Evolutionary conservation across 2,797 vertebrate species (phyloP), one percentile per base, ranked within the genome.

Genomic region (Mormyrus proboscirostris): DNA sequence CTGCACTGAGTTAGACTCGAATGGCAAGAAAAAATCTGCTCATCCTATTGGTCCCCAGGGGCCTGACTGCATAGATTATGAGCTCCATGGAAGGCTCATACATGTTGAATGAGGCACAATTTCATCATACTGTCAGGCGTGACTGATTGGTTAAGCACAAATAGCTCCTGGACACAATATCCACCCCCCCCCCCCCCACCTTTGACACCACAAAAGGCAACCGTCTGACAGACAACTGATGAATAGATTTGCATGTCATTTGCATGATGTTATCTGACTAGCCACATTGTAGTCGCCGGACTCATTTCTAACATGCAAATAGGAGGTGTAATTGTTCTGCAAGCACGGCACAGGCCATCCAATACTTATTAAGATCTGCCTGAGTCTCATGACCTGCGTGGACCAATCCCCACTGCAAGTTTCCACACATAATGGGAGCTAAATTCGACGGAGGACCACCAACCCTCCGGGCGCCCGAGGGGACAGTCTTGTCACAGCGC

Each of bases 201-300:
- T 84, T 84, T 55, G 84, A 86, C 84, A 33, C 50, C 49, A 29
- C n/a, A 25, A 55, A 55, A 86, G 49, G 22, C 84, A 53, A 57
- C 25, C 4, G 51, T 57, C 51, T 53, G 84, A 55, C 2, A 38
- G 84, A 86, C 84, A 86, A 19, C 49, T 29, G 84, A 86, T 86
- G 84, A 86, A 86, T 86, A 55, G 51, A 86, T 55, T 83, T 83
- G 79, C 79, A 83, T 83, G 44, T 86, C 50, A 38, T 86, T 86
- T 86, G n/a, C 49, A 86, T 86, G 51, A 33, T 8, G 29, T 86
- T 86, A 53, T 86, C 25, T 12, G 29, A 55, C 25, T 53, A 7
- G 50, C 50, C 25, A 55, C 38, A 86, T 57, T 19, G 50, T 19
- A 86, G n/a, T 29, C 50, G 1, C 7, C 9, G 9, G 49, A 86